A percentile compares a stretch with the other conserved stretches of the same genome.
Conservation (phyloP, 2,888 invertebrate genomes). For the Drosophila lutescens region DNA sequence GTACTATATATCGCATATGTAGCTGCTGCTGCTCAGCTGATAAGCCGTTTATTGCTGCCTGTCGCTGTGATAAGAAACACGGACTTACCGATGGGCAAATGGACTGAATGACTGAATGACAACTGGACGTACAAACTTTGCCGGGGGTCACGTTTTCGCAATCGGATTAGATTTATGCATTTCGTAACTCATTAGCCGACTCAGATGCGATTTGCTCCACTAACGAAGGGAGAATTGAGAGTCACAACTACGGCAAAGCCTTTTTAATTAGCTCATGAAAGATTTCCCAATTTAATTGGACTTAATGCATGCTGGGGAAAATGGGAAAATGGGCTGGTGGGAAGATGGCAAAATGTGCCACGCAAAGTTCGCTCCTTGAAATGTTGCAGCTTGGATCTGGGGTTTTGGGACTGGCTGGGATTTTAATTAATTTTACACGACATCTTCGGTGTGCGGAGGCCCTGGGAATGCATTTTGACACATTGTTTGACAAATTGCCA, state of each 20-base stretch:
- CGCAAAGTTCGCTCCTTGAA: slow-evolving; percentile 51
- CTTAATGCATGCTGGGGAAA: slow-evolving; percentile 62
- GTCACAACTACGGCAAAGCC: slow-evolving; percentile 29
- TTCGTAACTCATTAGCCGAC: slow-evolving; percentile 56
- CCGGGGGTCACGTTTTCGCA: slow-evolving; percentile 23
- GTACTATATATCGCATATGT: slow-evolving; percentile 9
- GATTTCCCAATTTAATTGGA: slow-evolving; percentile 68
- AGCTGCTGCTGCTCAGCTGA: slow-evolving; percentile 45
- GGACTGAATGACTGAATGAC: slow-evolving; percentile 1
- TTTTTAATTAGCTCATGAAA: slow-evolving; percentile 53
- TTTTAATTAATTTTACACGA: slow-evolving; percentile 71
- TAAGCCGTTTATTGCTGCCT: slow-evolving; percentile 60
- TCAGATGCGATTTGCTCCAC: slow-evolving; percentile 30
- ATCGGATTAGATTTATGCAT: slow-evolving; percentile 45
- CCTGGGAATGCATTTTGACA: slow-evolving; percentile 68
- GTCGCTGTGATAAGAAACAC: slow-evolving; percentile 33
- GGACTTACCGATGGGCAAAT: slow-evolving; percentile 11
- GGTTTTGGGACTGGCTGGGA: slow-evolving; percentile 37
- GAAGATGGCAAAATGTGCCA: not conserved
- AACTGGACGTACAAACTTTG: slow-evolving; percentile 3
- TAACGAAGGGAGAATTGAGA: slow-evolving; percentile 34
- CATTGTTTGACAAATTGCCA: slow-evolving; percentile 80
- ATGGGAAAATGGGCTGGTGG: slow-evolving; percentile 14
- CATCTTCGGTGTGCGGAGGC: slow-evolving; percentile 14
- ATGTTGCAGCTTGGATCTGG: slow-evolving; percentile 31